phyloP scores from a whole-genome alignment of 2,113 vertebrate genomes.

The Parotia lawesii region DNA sequence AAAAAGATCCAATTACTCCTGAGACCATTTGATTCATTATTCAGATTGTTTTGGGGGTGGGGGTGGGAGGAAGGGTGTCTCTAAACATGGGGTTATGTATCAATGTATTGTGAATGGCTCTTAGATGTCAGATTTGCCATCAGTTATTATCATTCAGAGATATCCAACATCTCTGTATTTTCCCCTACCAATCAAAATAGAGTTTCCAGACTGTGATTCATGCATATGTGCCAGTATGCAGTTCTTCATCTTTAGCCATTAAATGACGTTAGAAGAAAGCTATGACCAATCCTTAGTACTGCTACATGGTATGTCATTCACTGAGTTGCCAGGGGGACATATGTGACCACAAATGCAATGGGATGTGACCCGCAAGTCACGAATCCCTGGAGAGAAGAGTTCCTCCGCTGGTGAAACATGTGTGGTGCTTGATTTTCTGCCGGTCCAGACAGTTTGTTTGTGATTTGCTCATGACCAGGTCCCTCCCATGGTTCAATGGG shows the following conservation, averaged over 20 bases:
- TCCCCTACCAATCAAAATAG: not conserved
- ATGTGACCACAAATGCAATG: not conserved
- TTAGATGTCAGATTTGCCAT: conserved; percentile 45
- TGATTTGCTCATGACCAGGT: not conserved
- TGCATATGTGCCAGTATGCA: not conserved
- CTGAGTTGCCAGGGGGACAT: not conserved
- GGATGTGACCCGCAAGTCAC: not conserved
- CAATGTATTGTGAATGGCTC: conserved; percentile 38
- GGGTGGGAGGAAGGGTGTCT: conserved; percentile 42
- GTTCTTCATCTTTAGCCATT: not conserved
- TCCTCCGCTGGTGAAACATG: not conserved
- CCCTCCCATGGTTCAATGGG: not conserved
- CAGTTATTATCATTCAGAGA: not conserved
- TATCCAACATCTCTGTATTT: conserved; percentile 19
- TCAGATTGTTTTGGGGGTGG: conserved; percentile 63
- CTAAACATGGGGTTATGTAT: conserved; percentile 61
- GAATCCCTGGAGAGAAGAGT: not conserved
- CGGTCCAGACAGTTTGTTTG: not conserved
- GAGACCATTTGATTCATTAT: conserved; percentile 75
- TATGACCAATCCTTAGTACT: not conserved
- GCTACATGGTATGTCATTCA: not conserved
- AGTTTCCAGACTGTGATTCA: not conserved
- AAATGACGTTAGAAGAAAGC: not conserved
- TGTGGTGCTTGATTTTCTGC: not conserved
- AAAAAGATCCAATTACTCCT: conserved; percentile 75